Conservation (phyloP, 2,888 invertebrate species). For the Lasioglossum villosulum region DNA sequence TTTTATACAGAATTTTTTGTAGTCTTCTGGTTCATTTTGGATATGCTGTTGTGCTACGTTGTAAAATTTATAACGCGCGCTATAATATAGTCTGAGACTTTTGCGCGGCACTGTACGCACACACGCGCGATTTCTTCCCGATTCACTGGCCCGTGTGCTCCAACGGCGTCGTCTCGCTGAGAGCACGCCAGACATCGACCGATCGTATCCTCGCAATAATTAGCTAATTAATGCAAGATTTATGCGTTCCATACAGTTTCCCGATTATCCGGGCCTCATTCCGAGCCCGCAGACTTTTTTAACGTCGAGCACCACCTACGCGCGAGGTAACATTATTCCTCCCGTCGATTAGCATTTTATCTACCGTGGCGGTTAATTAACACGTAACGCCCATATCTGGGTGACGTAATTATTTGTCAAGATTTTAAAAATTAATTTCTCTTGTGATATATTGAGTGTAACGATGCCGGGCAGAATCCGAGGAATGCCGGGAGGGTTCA, state of each 20-base stretch:
- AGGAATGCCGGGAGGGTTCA: neutral
- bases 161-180: constrained; percentile 65
- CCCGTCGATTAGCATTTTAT: constrained; percentile 1
- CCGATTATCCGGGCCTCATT: constrained; percentile 49
- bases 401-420: constrained; percentile 8
- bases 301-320: neutral
- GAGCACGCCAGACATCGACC: constrained; percentile 60
- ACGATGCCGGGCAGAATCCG: neutral
- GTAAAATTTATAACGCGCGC: too few relatives aligned
- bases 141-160: constrained; percentile 64
- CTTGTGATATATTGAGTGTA: neutral
- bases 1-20: too few relatives aligned
- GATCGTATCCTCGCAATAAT: constrained; percentile 68
- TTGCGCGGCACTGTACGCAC: constrained; percentile 26
- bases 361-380: neutral
- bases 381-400: neutral
- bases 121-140: constrained; percentile 69
- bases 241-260: constrained; percentile 53
- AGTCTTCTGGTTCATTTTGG: too few relatives aligned
- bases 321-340: neutral
- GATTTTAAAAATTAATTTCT: neutral
- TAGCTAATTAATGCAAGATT: constrained; percentile 67
- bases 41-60: too few relatives aligned
- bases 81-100: neutral
- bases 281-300: neutral